Evolutionary conservation across 53 echinoderm and acorn worm genomes (phyloP).

Genomic region (Echinarachnius parma): DNA sequence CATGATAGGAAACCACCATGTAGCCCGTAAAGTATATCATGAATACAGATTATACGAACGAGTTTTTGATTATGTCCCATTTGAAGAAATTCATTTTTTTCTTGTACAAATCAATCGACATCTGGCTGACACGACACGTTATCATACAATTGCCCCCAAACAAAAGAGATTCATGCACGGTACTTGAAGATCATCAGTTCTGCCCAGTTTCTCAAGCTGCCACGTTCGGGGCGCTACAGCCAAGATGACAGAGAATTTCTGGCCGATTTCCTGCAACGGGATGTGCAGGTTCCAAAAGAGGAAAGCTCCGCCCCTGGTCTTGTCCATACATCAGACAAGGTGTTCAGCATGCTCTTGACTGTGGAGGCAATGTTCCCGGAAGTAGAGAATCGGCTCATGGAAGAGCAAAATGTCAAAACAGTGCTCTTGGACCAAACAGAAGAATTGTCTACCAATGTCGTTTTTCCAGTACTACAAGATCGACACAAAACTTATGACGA

Average conservation of each 20-base stretch:
- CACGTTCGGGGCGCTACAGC: constrained; percentile 25
- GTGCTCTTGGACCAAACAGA: constrained; percentile 19
- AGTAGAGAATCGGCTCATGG: constrained; percentile 2
- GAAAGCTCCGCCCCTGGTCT: constrained; percentile 13
- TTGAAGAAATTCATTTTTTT: no score
- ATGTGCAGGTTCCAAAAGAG: constrained; percentile 30
- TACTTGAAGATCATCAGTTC: constrained; percentile 53
- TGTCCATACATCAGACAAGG: constrained; percentile 24
- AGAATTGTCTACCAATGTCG: constrained; percentile 13
- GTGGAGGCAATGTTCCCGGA: constrained; percentile 22
- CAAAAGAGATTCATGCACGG: no score
- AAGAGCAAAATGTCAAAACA: constrained; percentile 18
- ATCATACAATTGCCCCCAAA: no score
- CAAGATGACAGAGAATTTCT: constrained; percentile 33
- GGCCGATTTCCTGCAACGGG: constrained; percentile 35
- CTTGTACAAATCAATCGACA: not conserved
- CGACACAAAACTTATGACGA: constrained; percentile 18
- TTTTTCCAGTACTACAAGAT: constrained; percentile 17
- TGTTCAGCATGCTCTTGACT: constrained; percentile 24
- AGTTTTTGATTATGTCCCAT: no score
- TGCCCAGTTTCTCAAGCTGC: constrained; percentile 59
- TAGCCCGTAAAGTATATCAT: no score
- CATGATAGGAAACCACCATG: no score
- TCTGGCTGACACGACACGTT: no score
- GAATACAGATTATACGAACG: no score